Evolutionary conservation across 2,888 invertebrate genomes (phyloP).

Genomic region (Ischnus inquisitorius): DNA sequence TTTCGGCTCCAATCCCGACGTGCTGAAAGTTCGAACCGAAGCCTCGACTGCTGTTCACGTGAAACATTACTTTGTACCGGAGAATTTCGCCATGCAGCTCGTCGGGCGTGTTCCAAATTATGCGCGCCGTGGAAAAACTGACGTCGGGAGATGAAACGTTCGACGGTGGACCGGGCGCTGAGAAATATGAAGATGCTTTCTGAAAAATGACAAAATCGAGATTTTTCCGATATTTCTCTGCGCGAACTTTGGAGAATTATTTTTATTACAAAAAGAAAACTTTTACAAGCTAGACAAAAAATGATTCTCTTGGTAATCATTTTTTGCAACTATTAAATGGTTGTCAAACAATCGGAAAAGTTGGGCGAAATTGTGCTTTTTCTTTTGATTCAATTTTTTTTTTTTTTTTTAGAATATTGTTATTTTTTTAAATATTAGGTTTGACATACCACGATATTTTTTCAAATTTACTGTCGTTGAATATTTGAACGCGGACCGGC

Average conservation of each 20-base stretch:
- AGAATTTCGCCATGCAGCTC: constrained; percentile 98
- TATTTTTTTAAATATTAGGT: not conserved
- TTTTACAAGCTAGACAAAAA: no score
- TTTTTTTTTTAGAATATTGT: constrained; percentile 9
- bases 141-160: constrained; percentile 99
- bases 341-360: no score
- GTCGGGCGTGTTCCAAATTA: constrained; percentile 98
- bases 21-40: constrained; percentile 94
- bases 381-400: no score
- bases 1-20: constrained; percentile 92
- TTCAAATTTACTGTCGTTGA: constrained; percentile 92
- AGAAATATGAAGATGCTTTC: no score
- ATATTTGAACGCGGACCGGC: constrained; percentile 94
- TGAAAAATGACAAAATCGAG: not conserved
- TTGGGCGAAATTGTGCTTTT: no score
- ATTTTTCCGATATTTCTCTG: no score
- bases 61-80: constrained; percentile 95
- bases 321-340: no score
- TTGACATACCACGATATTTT: no score
- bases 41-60: constrained; percentile 93
- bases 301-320: no score
- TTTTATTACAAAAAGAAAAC: no score
- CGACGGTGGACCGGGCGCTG: constrained; percentile 97
- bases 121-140: constrained; percentile 95
- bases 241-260: no score